phyloP scores from a whole-genome alignment of 2,888 invertebrate species.

The Tetramorium bicarinatum region DNA sequence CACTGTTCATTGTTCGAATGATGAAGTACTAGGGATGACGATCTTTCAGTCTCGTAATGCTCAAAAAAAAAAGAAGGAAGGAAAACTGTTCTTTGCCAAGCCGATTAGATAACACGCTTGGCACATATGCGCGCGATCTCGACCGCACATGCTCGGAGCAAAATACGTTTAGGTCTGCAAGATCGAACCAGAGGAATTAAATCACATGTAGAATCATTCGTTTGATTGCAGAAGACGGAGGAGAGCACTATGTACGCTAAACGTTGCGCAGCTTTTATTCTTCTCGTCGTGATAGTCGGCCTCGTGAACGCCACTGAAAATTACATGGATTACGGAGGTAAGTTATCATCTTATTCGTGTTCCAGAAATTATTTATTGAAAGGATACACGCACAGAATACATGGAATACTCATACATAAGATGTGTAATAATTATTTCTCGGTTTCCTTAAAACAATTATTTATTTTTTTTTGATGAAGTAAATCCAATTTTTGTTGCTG shows the following conservation, averaged over 20 bases:
- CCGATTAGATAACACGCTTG: slow-evolving; percentile 43
- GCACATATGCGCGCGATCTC: slow-evolving; percentile 7
- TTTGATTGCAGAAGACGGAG: slow-evolving; percentile 56
- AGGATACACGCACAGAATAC: too few relatives aligned
- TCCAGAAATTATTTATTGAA: not conserved
- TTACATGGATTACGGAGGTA: slow-evolving; percentile 81
- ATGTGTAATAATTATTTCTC: not conserved
- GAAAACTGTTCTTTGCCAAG: not conserved
- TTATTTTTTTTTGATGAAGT: not conserved
- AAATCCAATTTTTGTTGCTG: not conserved
- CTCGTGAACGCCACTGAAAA: slow-evolving; percentile 74
- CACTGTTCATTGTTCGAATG: not conserved
- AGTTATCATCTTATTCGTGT: slow-evolving; percentile 33
- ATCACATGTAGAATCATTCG: slow-evolving; percentile 7
- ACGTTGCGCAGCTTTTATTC: slow-evolving; percentile 62
- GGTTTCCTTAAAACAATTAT: not conserved
- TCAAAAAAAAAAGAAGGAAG: not conserved
- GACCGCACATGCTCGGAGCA: not conserved
- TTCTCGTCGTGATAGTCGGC: slow-evolving; percentile 73
- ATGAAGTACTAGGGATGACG: not conserved
- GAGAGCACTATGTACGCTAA: slow-evolving; percentile 71
- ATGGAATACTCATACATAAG: not conserved
- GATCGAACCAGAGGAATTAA: not conserved
- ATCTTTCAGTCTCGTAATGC: not conserved
- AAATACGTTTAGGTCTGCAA: slow-evolving; percentile 1